Conservation (phyloP, 2,113 vertebrate species). For the Rhea pennata region DNA sequence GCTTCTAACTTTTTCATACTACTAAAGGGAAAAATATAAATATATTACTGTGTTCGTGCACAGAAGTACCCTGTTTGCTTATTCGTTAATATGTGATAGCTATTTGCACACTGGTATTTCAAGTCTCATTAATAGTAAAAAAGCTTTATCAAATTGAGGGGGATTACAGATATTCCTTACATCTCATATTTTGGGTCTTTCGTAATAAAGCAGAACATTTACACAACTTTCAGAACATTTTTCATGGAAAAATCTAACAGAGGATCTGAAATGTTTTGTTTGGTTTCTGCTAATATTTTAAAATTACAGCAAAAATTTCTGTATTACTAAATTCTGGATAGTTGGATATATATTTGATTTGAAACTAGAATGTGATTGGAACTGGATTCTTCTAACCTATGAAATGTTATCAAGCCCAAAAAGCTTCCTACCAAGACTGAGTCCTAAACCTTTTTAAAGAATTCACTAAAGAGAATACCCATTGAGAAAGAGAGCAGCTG, state of each 20-base stretch:
- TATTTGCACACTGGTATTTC: conserved; percentile 27
- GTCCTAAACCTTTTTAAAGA: neutral
- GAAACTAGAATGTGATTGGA: neutral
- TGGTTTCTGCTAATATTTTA: neutral
- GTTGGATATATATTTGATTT: neutral
- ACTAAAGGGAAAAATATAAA: neutral
- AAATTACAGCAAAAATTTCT: neutral
- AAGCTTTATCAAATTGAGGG: neutral
- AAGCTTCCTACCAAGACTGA: neutral
- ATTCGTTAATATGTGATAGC: conserved; percentile 33
- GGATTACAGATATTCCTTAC: neutral
- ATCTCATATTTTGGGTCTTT: neutral
- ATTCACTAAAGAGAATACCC: neutral
- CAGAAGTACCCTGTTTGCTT: neutral
- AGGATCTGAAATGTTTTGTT: neutral
- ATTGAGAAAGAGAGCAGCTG: neutral
- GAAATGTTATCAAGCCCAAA: neutral
- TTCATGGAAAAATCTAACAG: neutral
- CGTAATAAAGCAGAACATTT: neutral
- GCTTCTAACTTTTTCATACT: neutral
- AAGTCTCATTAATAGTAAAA: neutral
- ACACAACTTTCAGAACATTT: neutral
- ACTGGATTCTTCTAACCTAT: neutral
- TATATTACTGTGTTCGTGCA: neutral
- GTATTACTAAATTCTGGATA: neutral